Percentiles rank a stretch among this genome's conserved stretches.
These are phyloP conservation scores for Drosophila infuscata DNA, from an alignment of 2,888 invertebrate species.

Conservation along the genomic window DNA sequence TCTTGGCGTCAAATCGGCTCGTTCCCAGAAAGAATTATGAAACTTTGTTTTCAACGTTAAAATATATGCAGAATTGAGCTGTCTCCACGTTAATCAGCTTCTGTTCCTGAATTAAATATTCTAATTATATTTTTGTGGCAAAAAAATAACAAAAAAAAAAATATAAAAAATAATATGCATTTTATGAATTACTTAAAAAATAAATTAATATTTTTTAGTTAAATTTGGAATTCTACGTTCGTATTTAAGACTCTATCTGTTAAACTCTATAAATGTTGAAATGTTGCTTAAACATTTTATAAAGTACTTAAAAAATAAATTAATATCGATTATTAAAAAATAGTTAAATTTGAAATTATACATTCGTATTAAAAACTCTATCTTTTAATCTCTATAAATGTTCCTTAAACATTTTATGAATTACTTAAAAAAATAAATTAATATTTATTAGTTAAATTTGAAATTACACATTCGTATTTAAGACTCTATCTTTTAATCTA, in stretches of 20 bases:
- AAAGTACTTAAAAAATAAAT: too few relatives aligned
- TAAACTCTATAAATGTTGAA: background rate
- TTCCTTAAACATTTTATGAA: background rate
- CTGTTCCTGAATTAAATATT: background rate
- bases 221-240: background rate
- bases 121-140: background rate
- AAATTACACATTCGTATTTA: background rate
- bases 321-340: too few relatives aligned
- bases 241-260: background rate
- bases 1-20: slow-evolving; percentile 24
- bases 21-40: slow-evolving; percentile 31
- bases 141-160: background rate
- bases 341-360: too few relatives aligned
- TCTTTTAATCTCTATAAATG: background rate
- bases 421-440: background rate
- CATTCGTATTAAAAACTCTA: background rate
- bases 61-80: slow-evolving; percentile 8
- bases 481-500: background rate
- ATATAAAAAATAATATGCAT: background rate
- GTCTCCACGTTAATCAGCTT: background rate
- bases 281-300: too few relatives aligned
- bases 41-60: slow-evolving; percentile 23
- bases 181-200: background rate
- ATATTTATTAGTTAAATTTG: background rate
- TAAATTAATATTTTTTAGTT: background rate